A percentile compares a stretch with the other conserved stretches of the same genome.
These are phyloP conservation scores for Invenusta paracnida DNA, from an alignment of 2,888 invertebrate species.

Conservation along the genomic window DNA sequence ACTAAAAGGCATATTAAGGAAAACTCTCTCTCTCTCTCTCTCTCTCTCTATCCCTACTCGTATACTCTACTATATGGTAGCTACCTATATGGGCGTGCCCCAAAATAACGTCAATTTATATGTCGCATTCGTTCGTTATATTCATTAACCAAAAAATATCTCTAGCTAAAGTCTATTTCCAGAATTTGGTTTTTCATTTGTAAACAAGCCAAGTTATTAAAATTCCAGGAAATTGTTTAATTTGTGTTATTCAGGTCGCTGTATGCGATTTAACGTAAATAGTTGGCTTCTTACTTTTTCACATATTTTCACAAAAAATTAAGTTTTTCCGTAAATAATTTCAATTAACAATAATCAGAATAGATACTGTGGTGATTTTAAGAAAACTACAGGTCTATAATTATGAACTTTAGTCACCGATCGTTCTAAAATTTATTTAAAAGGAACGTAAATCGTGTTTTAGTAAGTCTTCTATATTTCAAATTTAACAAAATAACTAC, in stretches of 20 bases:
- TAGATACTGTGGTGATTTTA: neutral
- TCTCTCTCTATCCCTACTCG: too few relatives aligned
- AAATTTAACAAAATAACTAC: neutral
- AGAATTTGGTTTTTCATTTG: neutral
- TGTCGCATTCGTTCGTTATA: neutral
- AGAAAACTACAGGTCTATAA: neutral
- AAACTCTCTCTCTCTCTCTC: too few relatives aligned
- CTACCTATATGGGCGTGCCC: neutral
- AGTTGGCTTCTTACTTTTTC: neutral
- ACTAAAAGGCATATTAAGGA: too few relatives aligned
- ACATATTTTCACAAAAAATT: neutral
- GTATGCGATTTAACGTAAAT: neutral
- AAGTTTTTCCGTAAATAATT: neutral
- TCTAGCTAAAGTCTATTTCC: neutral
- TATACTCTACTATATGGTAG: too few relatives aligned
- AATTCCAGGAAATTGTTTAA: neutral
- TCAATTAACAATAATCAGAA: neutral
- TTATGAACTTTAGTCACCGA: neutral
- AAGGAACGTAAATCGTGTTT: neutral
- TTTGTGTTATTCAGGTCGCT: neutral
- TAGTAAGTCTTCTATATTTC: neutral
- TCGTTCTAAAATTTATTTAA: neutral
- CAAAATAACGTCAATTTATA: neutral
- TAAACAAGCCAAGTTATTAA: neutral
- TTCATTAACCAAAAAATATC: neutral